These are phyloP conservation scores for Adelosebastes latens DNA, from an alignment of 2,797 vertebrate species.

Conservation along the genomic window DNA sequence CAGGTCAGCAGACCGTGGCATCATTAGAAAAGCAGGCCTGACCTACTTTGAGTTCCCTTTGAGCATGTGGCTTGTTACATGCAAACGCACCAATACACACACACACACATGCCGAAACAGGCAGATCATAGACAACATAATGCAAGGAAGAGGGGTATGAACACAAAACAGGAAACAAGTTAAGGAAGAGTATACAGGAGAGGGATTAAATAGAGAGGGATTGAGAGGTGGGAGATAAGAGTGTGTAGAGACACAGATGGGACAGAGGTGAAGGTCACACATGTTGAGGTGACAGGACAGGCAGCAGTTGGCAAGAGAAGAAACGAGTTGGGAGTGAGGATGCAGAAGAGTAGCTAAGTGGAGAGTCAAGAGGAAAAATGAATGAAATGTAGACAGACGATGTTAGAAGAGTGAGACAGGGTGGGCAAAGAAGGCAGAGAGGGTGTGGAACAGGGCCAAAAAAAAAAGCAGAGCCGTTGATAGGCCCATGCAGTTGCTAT, in stretches of 20 bases:
- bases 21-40: conserved; percentile 92
- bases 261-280: conserved; percentile 8
- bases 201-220: not conserved
- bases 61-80: conserved; percentile 18
- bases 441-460: not conserved
- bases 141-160: not conserved
- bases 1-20: conserved; percentile 90
- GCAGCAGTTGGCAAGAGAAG: not conserved
- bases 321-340: not conserved
- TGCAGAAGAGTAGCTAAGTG: not conserved
- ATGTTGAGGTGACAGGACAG: not conserved
- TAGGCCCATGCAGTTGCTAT: conserved; percentile 9
- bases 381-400: not conserved
- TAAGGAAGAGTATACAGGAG: not conserved
- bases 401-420: not conserved
- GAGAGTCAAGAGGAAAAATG: not conserved
- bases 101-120: not conserved
- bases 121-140: not conserved
- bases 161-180: not conserved
- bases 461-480: conserved; percentile 1
- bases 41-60: conserved; percentile 85
- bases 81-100: not conserved
- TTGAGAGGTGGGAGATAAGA: not conserved
- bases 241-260: not conserved
- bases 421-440: not conserved